Evolutionary conservation across 1,140 invertebrate species (phyloP).

Genomic region (Heliothis virescens): DNA sequence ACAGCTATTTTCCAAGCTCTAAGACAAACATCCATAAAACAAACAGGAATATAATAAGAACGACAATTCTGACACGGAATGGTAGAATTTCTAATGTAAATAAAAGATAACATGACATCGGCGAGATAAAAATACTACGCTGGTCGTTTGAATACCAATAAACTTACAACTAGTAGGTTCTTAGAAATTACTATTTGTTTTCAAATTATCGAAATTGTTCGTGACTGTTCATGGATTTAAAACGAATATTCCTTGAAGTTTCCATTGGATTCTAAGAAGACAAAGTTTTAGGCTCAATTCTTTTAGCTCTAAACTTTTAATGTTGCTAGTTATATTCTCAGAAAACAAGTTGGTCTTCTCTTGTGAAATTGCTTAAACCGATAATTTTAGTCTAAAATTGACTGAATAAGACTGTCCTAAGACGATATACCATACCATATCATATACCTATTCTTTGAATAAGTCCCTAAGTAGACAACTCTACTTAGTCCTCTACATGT

Average conservation of each 20-base stretch:
- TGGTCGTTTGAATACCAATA: conserved; percentile 35
- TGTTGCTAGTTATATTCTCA: too few relatives aligned
- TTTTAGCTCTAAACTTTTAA: too few relatives aligned
- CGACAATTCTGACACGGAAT: conserved; percentile 24
- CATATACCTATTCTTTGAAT: not conserved
- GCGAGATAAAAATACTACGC: conserved; percentile 33
- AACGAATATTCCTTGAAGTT: not conserved
- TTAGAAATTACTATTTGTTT: conserved; percentile 23
- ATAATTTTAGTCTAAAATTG: too few relatives aligned
- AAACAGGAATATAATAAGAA: conserved; percentile 7
- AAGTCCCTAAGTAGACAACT: not conserved
- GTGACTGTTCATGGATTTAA: conserved; percentile 18
- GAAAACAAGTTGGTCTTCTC: too few relatives aligned
- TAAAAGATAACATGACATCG: conserved; percentile 17
- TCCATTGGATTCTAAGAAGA: not conserved
- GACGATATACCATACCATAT: not conserved
- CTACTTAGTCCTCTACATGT: conserved; percentile 5
- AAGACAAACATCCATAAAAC: conserved; percentile 3
- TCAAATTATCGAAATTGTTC: not conserved
- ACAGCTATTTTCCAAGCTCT: not conserved
- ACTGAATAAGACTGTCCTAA: not conserved
- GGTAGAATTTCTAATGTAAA: conserved; percentile 22
- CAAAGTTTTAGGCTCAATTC: too few relatives aligned
- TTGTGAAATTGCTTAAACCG: too few relatives aligned
- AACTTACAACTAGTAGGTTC: conserved; percentile 39